These are phyloP conservation scores for Huso huso DNA, from an alignment of 2,797 vertebrate species.

Conservation along the genomic window DNA sequence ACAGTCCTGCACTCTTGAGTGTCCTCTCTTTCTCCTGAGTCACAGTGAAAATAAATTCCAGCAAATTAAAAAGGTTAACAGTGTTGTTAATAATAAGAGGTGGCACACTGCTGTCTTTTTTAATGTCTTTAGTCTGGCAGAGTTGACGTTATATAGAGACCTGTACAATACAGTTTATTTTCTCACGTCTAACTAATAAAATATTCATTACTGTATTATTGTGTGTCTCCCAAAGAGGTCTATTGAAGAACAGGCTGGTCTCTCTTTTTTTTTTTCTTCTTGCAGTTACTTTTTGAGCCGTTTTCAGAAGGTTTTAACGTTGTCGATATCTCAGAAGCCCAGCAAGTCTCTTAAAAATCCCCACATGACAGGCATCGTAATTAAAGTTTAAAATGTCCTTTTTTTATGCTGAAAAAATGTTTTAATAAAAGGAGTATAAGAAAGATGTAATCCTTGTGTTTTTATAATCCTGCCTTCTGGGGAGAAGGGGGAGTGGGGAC, in stretches of 20 bases:
- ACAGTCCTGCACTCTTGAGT: too few species aligned
- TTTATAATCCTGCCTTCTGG: not conserved
- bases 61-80: too few species aligned
- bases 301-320: not conserved
- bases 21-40: too few species aligned
- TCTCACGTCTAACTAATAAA: too few species aligned
- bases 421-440: not conserved
- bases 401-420: not conserved
- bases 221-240: too few species aligned
- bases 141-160: too few species aligned
- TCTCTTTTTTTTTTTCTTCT: not conserved
- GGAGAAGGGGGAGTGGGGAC: not conserved
- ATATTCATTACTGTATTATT: too few species aligned
- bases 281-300: not conserved
- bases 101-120: too few species aligned
- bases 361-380: not conserved
- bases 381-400: not conserved
- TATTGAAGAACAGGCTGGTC: not conserved
- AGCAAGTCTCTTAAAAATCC: not conserved
- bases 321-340: not conserved
- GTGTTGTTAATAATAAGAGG: too few species aligned
- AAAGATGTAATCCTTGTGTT: not conserved
- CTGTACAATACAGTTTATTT: too few species aligned
- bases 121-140: too few species aligned
- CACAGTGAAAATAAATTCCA: too few species aligned